Conservation (phyloP, 1,140 invertebrate genomes). For the Tetraneura akinire region DNA sequence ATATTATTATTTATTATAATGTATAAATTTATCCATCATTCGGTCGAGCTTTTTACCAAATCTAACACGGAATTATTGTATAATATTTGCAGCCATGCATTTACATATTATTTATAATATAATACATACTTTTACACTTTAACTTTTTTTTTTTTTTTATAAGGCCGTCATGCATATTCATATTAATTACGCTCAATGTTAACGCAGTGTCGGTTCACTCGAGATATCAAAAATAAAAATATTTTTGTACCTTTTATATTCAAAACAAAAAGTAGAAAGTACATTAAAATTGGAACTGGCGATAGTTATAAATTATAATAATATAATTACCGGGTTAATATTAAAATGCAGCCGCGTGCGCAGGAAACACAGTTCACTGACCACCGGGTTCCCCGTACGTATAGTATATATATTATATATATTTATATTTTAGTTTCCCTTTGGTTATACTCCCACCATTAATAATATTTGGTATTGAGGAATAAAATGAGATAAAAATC, state of each 20-base stretch:
- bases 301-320: no score
- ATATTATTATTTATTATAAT: no score
- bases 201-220: not conserved
- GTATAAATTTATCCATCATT: not conserved
- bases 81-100: not conserved
- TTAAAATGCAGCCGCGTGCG: slow-evolving; percentile 15
- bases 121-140: no score
- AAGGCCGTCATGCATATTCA: slow-evolving; percentile 16
- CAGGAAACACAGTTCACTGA: slow-evolving; percentile 41
- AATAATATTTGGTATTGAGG: not conserved
- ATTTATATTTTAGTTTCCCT: slow-evolving; percentile 13
- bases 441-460: slow-evolving; percentile 25
- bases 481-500: slow-evolving; percentile 30
- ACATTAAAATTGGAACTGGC: slow-evolving; percentile 38
- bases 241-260: slow-evolving; percentile 18
- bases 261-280: slow-evolving; percentile 15
- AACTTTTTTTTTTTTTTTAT: no score
- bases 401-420: no score
- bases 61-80: not conserved
- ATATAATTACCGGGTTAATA: slow-evolving; percentile 49
- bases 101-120: not conserved
- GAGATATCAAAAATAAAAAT: slow-evolving; percentile 22
- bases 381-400: not conserved
- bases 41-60: not conserved
- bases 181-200: not conserved